These are phyloP conservation scores for Chaenogobius annularis DNA, from an alignment of 2,113 vertebrate species.

Conservation along the genomic window DNA sequence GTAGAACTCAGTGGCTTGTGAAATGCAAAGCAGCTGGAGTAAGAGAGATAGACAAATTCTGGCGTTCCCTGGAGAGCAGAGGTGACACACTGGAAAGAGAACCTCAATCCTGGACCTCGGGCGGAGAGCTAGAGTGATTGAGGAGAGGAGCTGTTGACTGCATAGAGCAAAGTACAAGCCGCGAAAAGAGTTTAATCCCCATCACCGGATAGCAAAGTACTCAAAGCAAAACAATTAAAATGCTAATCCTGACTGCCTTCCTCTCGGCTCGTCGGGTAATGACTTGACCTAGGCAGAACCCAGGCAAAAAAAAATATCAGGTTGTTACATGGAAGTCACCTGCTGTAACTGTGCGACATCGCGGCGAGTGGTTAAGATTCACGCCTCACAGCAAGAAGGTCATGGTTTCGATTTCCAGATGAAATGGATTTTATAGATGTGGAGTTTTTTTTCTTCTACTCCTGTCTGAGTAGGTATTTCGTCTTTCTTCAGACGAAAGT, in stretches of 20 bases:
- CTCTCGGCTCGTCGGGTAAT: slow-evolving; percentile 61
- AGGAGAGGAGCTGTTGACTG: slow-evolving; percentile 60
- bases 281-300: slow-evolving; percentile 44
- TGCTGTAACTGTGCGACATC: not conserved
- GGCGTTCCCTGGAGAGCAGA: slow-evolving; percentile 44
- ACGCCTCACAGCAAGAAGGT: not conserved
- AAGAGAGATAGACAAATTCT: slow-evolving; percentile 56
- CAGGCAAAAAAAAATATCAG: slow-evolving; percentile 6
- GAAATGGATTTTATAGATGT: not conserved
- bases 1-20: slow-evolving; percentile 34
- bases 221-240: slow-evolving; percentile 77
- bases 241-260: slow-evolving; percentile 69
- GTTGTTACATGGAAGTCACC: not conserved
- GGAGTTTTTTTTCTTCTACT: too few relatives aligned
- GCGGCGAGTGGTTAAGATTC: not conserved
- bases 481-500: too few relatives aligned
- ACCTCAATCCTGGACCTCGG: slow-evolving; percentile 22
- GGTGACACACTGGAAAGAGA: slow-evolving; percentile 46
- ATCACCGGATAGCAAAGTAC: slow-evolving; percentile 63
- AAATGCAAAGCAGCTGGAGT: slow-evolving; percentile 58
- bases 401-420: not conserved
- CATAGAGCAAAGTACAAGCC: slow-evolving; percentile 24
- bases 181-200: slow-evolving; percentile 60
- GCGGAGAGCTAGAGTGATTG: slow-evolving; percentile 12
- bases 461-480: too few relatives aligned